A percentile compares a stretch with the other conserved stretches of the same genome.
phyloP scores from a whole-genome alignment of 1,140 invertebrate species.

The Drosophila nasuta region DNA sequence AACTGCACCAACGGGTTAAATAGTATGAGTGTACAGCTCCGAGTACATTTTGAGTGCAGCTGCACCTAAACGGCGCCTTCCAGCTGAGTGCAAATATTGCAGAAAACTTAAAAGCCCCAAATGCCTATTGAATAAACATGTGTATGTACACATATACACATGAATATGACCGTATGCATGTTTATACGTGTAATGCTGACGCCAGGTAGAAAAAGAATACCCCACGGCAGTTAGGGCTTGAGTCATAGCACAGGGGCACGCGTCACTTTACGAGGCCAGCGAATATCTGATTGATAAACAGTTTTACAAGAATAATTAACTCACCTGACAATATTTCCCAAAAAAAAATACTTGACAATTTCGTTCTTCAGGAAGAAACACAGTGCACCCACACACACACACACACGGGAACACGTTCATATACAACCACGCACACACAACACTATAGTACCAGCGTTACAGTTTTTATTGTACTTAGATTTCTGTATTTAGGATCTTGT shows the following conservation, averaged over 20 bases:
- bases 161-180: background rate
- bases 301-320: constrained; percentile 19
- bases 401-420: constrained; percentile 11
- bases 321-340: constrained; percentile 25
- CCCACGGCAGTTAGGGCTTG: constrained; percentile 5
- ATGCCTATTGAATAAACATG: constrained; percentile 28
- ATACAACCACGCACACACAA: constrained; percentile 11
- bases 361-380: constrained; percentile 39
- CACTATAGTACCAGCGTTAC: constrained; percentile 30
- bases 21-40: background rate
- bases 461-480: constrained; percentile 2
- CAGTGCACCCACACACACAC: constrained; percentile 24
- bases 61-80: constrained; percentile 43
- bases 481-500: background rate
- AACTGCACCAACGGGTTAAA: constrained; percentile 19
- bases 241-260: constrained; percentile 29
- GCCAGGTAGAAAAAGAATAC: constrained; percentile 12
- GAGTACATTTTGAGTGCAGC: constrained; percentile 60
- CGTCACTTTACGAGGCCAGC: background rate
- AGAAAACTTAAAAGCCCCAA: constrained; percentile 17
- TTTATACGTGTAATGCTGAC: constrained; percentile 2
- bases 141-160: constrained; percentile 4
- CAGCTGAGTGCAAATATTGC: constrained; percentile 32
- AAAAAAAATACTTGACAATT: constrained; percentile 28
- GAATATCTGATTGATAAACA: constrained; percentile 14